A percentile compares a stretch with the other conserved stretches of the same genome.
Conservation (phyloP, 2,113 vertebrate species). For the Urocitellus parryii region DNA sequence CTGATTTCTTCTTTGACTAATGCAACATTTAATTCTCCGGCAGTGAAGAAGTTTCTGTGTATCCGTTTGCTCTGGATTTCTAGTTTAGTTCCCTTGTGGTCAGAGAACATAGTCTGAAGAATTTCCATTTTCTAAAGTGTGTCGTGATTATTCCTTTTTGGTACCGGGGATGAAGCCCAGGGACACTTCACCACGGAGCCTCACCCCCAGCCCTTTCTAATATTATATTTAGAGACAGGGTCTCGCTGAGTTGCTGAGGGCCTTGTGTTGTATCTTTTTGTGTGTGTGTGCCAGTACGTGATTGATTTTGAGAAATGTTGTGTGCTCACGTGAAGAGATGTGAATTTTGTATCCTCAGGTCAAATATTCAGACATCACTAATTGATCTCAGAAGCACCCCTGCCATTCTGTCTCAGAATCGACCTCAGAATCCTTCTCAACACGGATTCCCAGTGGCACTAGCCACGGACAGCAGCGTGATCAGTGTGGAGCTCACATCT, state of each 20-base stretch:
- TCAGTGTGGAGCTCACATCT: neutral
- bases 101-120: neutral
- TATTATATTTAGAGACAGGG: too few species aligned
- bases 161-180: too few species aligned
- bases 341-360: neutral
- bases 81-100: neutral
- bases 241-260: too few species aligned
- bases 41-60: neutral
- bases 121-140: slow-evolving; percentile 26
- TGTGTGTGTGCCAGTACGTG: neutral
- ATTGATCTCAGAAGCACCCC: neutral
- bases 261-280: too few species aligned
- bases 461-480: neutral
- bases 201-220: too few species aligned
- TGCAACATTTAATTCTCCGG: neutral
- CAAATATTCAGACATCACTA: neutral
- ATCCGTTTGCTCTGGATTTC: neutral
- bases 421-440: neutral
- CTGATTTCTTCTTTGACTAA: neutral
- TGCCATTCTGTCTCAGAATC: neutral
- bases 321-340: neutral
- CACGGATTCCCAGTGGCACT: neutral
- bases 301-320: neutral
- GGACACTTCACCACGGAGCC: too few species aligned
- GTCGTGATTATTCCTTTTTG: neutral